Conservation (phyloP, 2,888 invertebrate genomes). For the Trimorus sp. region DNA sequence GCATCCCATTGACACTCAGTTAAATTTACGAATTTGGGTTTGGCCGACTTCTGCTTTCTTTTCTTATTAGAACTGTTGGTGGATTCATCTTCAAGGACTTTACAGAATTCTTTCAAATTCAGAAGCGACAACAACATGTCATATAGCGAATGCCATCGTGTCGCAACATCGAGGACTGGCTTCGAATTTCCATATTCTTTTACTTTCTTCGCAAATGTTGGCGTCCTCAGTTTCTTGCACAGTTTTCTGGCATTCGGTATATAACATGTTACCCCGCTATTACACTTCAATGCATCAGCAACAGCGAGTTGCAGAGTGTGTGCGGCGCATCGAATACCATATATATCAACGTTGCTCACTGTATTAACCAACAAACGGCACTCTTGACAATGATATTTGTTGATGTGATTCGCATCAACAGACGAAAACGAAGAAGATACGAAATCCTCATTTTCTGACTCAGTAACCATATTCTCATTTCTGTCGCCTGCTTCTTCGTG, state of each 20-base stretch:
- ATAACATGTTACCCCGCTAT: not conserved
- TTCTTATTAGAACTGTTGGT: not conserved
- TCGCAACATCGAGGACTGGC: not conserved
- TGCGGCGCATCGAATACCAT: constrained; percentile 2
- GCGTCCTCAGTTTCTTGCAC: not conserved
- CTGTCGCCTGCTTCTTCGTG: not conserved
- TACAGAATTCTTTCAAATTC: not conserved
- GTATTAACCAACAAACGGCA: not conserved
- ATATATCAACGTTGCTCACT: not conserved
- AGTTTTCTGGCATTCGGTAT: not conserved
- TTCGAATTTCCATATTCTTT: not conserved
- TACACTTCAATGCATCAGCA: constrained; percentile 1
- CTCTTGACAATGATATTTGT: not conserved
- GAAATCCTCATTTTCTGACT: not conserved
- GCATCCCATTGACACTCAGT: not conserved
- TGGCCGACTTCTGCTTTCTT: not conserved
- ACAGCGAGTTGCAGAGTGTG: constrained; percentile 14
- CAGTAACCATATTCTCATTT: not conserved
- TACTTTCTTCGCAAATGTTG: not conserved
- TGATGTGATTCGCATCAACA: not conserved
- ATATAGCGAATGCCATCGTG: not conserved
- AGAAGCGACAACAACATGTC: not conserved
- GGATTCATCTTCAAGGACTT: not conserved
- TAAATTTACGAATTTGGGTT: not conserved
- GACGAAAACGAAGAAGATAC: not conserved